Evolutionary conservation across 2,888 invertebrate species (phyloP), one percentile per base, ranked within the genome.

Genomic region (Eudemis profundana): DNA sequence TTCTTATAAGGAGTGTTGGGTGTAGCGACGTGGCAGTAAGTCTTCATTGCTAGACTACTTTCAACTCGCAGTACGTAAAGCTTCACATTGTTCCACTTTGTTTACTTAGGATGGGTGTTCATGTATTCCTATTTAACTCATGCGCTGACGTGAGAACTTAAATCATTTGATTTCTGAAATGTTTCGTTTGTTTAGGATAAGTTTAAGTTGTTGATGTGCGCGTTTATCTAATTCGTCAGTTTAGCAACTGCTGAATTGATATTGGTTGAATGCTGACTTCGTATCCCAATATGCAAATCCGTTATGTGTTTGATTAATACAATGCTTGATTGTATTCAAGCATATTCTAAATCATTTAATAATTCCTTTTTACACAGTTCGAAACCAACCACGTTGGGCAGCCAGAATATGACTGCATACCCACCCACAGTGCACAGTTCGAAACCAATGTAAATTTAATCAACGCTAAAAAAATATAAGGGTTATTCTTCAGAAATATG

Each of bases 1-100:
- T 89, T 85, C 84, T 85, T 83, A 83, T 87, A 86, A 86, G 81
- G 82, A 82, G 82, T 82, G 83, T 81, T 80, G 77, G 75, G 71
- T 67, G 70, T 57, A 78, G 75, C 79, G 82, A 81, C 76, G 68
- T 68, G 75, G 77, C 79, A 78, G 84, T 88, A 84, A 83, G 75
- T 87, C 86, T 86, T 85, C 85, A 88, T 87, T 85, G 78, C 77
- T 72, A 70, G 69, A 66, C 54, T 70, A 69, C 69, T 71, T 70
- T 69, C 69, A 72, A 75, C 70, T 74, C 74, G n/a, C n/a, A 76
- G 81, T 80, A 82, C 80, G 73, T 77, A 59, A n/a, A 61, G 70
- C 50, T 51, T 59, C 54, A 40, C 54, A 69, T 62, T 64, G 27
- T 33, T 33, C 49, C 38, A 56, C 50, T 42, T 17, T 60, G 63